Conservation (phyloP, 2,797 vertebrate species). For the Hemitrygon akajei region DNA sequence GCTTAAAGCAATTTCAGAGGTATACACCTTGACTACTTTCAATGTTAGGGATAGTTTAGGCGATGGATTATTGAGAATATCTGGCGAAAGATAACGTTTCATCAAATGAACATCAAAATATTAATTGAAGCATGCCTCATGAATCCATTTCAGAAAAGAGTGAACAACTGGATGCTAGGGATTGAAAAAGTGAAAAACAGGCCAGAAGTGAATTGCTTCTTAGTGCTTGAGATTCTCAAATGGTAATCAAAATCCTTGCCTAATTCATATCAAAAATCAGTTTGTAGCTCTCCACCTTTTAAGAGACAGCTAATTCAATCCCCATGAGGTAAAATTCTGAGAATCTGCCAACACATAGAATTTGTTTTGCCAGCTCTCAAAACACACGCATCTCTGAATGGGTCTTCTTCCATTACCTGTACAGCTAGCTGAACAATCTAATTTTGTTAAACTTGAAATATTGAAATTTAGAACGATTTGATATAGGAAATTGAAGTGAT, state of each 20-base stretch:
- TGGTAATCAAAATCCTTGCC: neutral
- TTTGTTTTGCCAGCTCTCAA: too few relatives aligned
- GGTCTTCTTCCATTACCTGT: neutral
- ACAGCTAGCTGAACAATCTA: too few relatives aligned
- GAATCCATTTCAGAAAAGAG: neutral
- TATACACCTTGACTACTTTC: neutral
- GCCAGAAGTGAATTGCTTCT: neutral
- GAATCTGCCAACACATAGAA: neutral
- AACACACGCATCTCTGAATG: too few relatives aligned
- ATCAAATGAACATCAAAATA: neutral
- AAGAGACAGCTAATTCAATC: neutral
- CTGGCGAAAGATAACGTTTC: neutral
- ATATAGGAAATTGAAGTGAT: neutral
- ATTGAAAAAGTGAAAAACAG: neutral
- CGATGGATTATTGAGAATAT: neutral
- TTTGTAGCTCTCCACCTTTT: neutral
- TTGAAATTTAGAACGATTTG: neutral
- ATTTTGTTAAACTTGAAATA: neutral
- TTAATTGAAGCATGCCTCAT: neutral
- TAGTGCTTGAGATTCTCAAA: neutral
- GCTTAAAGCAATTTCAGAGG: neutral
- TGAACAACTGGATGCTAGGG: neutral
- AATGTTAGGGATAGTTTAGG: neutral
- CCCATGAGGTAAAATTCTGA: neutral
- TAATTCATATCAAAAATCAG: neutral